These are phyloP conservation scores for Balanococcus diminutus DNA, from an alignment of 2,888 invertebrate genomes.

Conservation along the genomic window DNA sequence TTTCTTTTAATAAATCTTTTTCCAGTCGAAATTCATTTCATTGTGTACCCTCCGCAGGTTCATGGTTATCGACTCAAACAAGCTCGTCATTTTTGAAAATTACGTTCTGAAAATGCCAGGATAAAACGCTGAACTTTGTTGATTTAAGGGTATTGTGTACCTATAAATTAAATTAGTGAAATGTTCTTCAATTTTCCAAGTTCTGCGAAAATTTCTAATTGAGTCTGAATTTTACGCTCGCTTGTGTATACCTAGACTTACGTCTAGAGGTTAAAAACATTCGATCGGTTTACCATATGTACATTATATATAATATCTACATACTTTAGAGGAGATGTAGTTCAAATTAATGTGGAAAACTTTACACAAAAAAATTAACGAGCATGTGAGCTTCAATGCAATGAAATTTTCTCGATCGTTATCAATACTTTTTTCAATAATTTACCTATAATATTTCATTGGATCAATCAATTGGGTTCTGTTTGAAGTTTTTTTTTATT, in stretches of 20 bases:
- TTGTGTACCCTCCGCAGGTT: background rate
- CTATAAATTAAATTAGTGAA: background rate
- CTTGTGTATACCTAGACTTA: background rate
- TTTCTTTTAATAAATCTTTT: background rate
- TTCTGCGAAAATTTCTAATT: background rate
- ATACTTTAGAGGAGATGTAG: background rate
- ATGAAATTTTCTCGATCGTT: background rate
- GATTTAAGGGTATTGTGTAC: background rate
- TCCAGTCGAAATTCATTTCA: background rate
- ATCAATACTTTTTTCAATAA: too few relatives aligned
- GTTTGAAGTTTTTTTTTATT: too few relatives aligned
- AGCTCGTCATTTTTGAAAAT: background rate
- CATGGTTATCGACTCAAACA: background rate
- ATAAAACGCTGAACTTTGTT: conserved; percentile 18
- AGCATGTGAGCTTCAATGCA: background rate
- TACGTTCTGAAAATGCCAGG: background rate
- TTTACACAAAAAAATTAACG: background rate
- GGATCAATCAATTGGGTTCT: too few relatives aligned
- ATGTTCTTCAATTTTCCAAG: background rate
- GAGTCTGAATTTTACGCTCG: background rate
- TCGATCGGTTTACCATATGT: background rate
- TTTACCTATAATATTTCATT: too few relatives aligned
- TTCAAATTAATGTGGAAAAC: background rate
- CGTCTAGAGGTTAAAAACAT: background rate
- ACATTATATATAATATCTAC: background rate